Evolutionary conservation across 1,140 invertebrate genomes (phyloP).

Genomic region (Drosophila pallidifrons): DNA sequence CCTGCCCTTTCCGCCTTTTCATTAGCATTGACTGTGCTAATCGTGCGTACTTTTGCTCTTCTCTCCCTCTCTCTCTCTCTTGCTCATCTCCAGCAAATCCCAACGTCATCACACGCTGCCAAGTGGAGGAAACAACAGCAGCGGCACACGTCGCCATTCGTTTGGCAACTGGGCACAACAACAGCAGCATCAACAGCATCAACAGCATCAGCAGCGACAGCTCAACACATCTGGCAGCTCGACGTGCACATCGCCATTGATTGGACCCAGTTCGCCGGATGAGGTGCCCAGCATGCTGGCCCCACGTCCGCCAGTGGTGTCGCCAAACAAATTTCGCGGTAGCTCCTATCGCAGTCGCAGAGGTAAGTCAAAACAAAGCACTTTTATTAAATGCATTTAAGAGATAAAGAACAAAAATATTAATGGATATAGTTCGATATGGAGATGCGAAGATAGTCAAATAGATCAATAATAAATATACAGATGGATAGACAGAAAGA

Average conservation of each 20-base stretch:
- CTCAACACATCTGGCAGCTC: constrained; percentile 49
- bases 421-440: too few relatives aligned
- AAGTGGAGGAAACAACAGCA: constrained; percentile 55
- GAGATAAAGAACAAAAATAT: too few relatives aligned
- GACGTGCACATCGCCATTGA: constrained; percentile 51
- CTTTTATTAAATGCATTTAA: background rate
- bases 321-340: constrained; percentile 80
- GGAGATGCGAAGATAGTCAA: too few relatives aligned
- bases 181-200: constrained; percentile 47
- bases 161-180: constrained; percentile 80
- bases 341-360: constrained; percentile 60
- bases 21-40: constrained; percentile 67
- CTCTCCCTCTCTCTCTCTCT: constrained; percentile 8
- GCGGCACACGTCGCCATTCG: constrained; percentile 78
- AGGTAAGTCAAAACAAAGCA: constrained; percentile 64
- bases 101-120: constrained; percentile 81
- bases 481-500: too few relatives aligned
- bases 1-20: constrained; percentile 24
- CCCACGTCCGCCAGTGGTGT: constrained; percentile 73
- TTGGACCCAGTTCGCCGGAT: constrained; percentile 72
- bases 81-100: constrained; percentile 59
- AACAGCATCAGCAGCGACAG: constrained; percentile 51
- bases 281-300: constrained; percentile 84
- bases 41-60: constrained; percentile 50
- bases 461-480: too few relatives aligned